Evolutionary conservation across 2,113 vertebrate genomes (phyloP).

Genomic region (Sus scrofa): DNA sequence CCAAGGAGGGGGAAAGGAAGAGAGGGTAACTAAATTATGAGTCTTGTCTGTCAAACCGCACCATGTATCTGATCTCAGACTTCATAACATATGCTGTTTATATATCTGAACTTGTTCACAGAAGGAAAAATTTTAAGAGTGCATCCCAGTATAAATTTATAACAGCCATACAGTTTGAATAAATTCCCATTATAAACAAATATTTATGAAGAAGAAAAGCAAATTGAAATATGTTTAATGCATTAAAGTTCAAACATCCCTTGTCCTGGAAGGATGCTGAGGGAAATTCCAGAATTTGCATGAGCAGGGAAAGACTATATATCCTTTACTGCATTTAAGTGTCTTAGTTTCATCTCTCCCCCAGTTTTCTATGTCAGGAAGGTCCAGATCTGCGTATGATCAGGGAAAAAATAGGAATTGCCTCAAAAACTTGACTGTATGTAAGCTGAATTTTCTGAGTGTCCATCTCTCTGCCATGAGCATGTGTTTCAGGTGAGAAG

Average conservation of each 20-base stretch:
- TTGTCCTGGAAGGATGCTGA: neutral
- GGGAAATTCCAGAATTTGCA: neutral
- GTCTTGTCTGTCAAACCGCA: slow-evolving; percentile 28
- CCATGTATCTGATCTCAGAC: slow-evolving; percentile 52
- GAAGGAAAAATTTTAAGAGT: slow-evolving; percentile 56
- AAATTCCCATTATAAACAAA: slow-evolving; percentile 15
- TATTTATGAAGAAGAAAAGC: neutral
- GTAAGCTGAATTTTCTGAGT: neutral
- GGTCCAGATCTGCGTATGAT: neutral
- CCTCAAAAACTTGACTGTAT: neutral
- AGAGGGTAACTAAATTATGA: slow-evolving; percentile 43
- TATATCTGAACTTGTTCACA: slow-evolving; percentile 69
- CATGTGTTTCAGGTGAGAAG: neutral
- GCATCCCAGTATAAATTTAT: neutral
- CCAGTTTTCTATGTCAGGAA: neutral
- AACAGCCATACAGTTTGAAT: neutral
- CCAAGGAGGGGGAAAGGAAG: slow-evolving; percentile 44
- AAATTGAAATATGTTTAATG: slow-evolving; percentile 51
- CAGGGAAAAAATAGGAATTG: neutral
- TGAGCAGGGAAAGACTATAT: neutral
- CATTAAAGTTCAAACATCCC: slow-evolving; percentile 3
- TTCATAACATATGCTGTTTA: slow-evolving; percentile 69
- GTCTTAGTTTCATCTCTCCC: neutral
- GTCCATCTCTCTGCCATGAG: neutral
- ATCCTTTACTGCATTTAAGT: neutral